A percentile compares a stretch with the other conserved stretches of the same genome.
phyloP scores from a whole-genome alignment of 1,140 invertebrate genomes.

The Drosophila sucinea region DNA sequence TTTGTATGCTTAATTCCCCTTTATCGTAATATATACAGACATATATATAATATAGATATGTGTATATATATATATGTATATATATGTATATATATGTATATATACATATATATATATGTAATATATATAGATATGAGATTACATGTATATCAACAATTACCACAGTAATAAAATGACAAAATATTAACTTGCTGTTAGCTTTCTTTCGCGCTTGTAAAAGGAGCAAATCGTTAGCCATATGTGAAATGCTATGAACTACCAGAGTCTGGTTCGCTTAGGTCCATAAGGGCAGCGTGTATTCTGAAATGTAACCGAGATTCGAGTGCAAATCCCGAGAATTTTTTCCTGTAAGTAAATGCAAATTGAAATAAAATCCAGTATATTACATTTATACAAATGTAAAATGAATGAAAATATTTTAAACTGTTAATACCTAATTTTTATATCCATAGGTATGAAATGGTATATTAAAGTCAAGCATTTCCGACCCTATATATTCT shows the following conservation, averaged over 20 bases:
- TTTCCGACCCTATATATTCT: too few relatives aligned
- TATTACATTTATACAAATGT: not conserved
- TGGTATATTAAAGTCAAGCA: too few relatives aligned
- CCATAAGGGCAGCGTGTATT: conserved; percentile 91
- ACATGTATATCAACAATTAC: conserved; percentile 48
- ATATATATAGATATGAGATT: conserved; percentile 29
- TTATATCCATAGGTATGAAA: too few relatives aligned
- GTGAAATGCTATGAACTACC: not conserved
- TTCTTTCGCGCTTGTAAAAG: not conserved
- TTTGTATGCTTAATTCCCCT: conserved; percentile 30
- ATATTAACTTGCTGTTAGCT: conserved; percentile 9
- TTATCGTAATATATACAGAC: conserved; percentile 36
- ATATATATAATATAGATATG: conserved; percentile 35
- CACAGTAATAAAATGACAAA: conserved; percentile 46
- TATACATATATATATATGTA: conserved; percentile 28
- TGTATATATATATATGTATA: conserved; percentile 21
- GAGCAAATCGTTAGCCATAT: not conserved
- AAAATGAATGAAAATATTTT: too few relatives aligned
- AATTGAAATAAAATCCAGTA: too few relatives aligned
- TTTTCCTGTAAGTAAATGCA: conserved; percentile 86
- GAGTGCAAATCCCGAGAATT: conserved; percentile 94
- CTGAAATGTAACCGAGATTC: conserved; percentile 96
- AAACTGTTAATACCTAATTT: too few relatives aligned
- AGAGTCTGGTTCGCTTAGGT: conserved; percentile 82
- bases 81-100: conserved; percentile 32